Conservation (phyloP, 2,113 vertebrate genomes). For the Todiramphus chloris region DNA sequence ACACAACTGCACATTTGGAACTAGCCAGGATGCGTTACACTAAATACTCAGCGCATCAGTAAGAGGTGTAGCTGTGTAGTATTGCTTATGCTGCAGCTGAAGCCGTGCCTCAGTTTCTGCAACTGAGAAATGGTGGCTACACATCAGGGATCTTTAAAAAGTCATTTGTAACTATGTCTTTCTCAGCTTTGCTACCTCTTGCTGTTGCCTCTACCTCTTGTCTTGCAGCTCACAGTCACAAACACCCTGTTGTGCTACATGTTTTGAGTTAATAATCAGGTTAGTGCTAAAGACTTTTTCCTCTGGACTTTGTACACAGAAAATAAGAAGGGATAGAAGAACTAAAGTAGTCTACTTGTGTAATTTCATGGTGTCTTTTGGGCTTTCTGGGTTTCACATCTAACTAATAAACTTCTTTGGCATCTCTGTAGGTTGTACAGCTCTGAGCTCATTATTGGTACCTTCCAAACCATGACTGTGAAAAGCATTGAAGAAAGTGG, state of each 20-base stretch:
- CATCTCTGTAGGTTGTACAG: not conserved
- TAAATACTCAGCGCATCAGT: not conserved
- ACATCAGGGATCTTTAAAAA: not conserved
- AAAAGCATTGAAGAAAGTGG: not conserved
- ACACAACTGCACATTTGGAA: not conserved
- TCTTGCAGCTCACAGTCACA: not conserved
- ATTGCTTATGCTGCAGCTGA: not conserved
- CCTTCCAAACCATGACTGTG: not conserved
- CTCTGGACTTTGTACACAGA: not conserved
- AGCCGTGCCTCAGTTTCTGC: not conserved
- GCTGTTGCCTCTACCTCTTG: not conserved
- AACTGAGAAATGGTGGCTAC: not conserved
- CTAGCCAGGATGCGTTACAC: not conserved
- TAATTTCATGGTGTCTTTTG: not conserved
- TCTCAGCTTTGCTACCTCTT: not conserved
- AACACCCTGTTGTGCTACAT: not conserved
- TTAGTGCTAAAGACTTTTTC: not conserved
- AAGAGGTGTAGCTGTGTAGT: not conserved
- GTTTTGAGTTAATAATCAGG: not conserved
- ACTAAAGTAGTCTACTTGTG: not conserved
- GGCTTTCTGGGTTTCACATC: not conserved
- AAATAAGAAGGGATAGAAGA: not conserved
- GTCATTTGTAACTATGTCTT: not conserved
- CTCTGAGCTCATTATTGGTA: constrained; percentile 36
- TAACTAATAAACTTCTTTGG: constrained; percentile 8